Base-by-base conservation (phyloP, 2,888 invertebrate genomes). In the Plebejus argus region DNA sequence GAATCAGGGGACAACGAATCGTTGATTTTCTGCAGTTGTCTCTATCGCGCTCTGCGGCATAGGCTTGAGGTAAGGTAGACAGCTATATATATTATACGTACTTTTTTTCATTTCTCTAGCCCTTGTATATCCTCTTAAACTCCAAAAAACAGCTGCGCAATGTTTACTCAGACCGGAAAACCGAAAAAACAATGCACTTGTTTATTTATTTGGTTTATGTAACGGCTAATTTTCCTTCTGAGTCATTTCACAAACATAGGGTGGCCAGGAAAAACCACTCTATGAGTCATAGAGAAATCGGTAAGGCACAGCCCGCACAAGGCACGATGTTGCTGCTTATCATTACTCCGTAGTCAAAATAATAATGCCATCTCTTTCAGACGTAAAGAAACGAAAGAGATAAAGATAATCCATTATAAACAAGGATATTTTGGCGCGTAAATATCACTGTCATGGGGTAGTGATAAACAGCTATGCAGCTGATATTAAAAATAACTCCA, bases 171-270 rank as follows among this genome's bases (percentile, higher is more conserved):
- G n/a, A n/a, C n/a, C n/a, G n/a, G n/a, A n/a, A n/a, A 10, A 12
- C 23, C 20, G 4, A 10, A 61, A 45, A 61, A 10, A 23, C 61
- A 23, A 61, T 61, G 61, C 61, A 23, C 61, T 58, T 61, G 61
- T 61, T 58, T 58, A 58, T 58, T n/a, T n/a, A 20, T 58, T 58
- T 61, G 23, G 20, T 23, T 20, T 23, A 23, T 23, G 23, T 61
- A 61, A 61, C 58, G 58, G 58, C 58, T 23, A 12, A 23, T 72
- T 53, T 53, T 72, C 72, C 72, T 72, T 72, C 45, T 72, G 72
- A 72, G 72, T 72, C 72, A 72, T 6, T 35, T n/a, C 35, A 33
- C 71, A 71, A 71, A 72, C 72, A 49, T 45, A 72, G 72, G 72
- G 72, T 23, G 49, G 12, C 45, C 72, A 23, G 72, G 72, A 49